Base-by-base conservation (phyloP, 2,888 invertebrate species). In the Celastrina argiolus region DNA sequence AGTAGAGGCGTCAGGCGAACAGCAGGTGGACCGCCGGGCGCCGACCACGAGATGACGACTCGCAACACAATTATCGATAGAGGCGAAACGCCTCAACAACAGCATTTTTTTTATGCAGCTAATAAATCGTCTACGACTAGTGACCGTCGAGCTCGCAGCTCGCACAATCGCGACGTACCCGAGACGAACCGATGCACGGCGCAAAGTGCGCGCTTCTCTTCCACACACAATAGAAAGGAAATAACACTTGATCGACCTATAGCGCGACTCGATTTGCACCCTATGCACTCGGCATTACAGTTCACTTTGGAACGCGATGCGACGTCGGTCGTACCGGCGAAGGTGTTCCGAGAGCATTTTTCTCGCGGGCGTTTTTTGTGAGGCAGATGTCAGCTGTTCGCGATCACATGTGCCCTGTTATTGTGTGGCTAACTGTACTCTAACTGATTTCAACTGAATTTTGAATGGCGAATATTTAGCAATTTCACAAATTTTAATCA, bases 311-410 rank as follows among this genome's bases (percentile, higher is more conserved):
- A 39, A 16, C 22, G 58, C 45, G 56, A 65, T 31, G 66, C 61
- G 59, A 31, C 66, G 51, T 28, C 34, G 36, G 34, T 68, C 67
- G 66, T 69, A 26, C 22, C 51, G 16, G 63, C 51, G 69, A 76
- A 76, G 74, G 76, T 76, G 74, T 72, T 70, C 66, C 58, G 51
- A 64, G 63, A 65, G 70, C 72, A 74, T 74, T 74, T 51, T 79
- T 77, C 75, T 78, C 73, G 72, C 73, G 69, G 73, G 73, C 45
- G 74, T 79, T 79, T 80, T 79, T 77, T 78, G 74, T 75, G 76
- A 67, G 68, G 78, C 81, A 82, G 82, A 80, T 81, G 81, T 81
- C 88, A 88, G 88, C 87, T 87, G 88, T 84, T 82, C 70, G 74
- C 14, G 22, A 81, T 86, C 87, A 85, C 78, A 83, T 87, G 87